phyloP scores from a whole-genome alignment of 2,113 vertebrate species.

The Oreotrochilus melanogaster region DNA sequence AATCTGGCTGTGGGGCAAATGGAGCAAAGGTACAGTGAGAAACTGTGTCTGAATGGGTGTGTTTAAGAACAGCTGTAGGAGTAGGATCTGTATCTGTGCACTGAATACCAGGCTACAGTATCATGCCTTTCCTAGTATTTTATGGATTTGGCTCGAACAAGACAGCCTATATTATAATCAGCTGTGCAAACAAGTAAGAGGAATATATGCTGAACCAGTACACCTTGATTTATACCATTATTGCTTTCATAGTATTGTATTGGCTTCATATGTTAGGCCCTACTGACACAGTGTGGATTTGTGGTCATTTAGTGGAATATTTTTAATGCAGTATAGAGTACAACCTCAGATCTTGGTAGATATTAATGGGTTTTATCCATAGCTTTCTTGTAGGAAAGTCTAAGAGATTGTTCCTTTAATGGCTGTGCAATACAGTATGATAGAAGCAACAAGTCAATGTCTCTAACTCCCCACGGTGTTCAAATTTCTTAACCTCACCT shows the following conservation, averaged over 20 bases:
- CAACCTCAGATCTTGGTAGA: background rate
- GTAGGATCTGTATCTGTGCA: background rate
- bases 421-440: background rate
- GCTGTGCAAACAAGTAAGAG: constrained; percentile 30
- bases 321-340: background rate
- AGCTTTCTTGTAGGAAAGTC: background rate
- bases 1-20: background rate
- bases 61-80: background rate
- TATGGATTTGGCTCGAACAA: constrained; percentile 29
- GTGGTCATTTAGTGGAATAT: background rate
- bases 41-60: background rate
- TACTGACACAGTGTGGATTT: background rate
- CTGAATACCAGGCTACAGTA: background rate
- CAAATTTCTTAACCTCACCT: background rate
- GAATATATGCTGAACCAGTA: background rate
- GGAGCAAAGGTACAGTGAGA: background rate
- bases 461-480: background rate
- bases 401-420: background rate
- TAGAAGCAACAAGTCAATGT: background rate
- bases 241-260: background rate
- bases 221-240: background rate
- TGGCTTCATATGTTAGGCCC: background rate
- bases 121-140: constrained; percentile 21
- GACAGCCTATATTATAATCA: background rate
- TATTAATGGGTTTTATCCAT: background rate